These are phyloP conservation scores for Rhipidura dahli DNA, from an alignment of 2,113 vertebrate species.

Conservation along the genomic window DNA sequence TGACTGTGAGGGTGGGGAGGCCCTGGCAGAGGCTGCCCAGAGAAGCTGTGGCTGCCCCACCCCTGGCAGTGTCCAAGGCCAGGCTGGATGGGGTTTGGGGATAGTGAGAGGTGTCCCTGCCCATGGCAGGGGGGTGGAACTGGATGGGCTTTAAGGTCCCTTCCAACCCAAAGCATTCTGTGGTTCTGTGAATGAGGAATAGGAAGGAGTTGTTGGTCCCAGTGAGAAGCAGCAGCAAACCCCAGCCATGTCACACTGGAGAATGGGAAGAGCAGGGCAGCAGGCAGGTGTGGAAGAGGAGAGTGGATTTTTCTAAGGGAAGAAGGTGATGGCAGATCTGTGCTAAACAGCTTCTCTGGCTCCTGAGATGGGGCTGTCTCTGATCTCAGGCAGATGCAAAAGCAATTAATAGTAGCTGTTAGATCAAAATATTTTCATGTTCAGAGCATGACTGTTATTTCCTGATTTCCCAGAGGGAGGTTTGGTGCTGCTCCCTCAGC, in stretches of 20 bases:
- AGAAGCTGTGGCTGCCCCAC: background rate
- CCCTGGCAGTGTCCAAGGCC: background rate
- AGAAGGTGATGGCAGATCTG: background rate
- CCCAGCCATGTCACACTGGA: fast-evolving
- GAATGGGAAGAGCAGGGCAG: background rate
- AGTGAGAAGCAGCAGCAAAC: background rate
- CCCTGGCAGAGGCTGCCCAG: background rate
- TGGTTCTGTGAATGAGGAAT: background rate
- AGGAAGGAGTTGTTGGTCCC: background rate
- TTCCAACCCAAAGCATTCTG: background rate
- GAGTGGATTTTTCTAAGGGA: background rate
- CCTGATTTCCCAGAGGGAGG: background rate
- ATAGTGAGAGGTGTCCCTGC: background rate
- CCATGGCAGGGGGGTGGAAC: background rate
- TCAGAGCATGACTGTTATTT: background rate
- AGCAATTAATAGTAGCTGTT: background rate
- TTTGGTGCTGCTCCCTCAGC: background rate
- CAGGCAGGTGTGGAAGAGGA: background rate
- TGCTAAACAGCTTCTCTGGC: background rate
- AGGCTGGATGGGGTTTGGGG: background rate
- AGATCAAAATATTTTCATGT: background rate
- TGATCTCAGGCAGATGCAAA: background rate
- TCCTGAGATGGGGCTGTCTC: background rate
- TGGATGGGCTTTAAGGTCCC: background rate
- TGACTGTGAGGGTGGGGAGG: fast-evolving